Conservation (phyloP, 2,797 vertebrate species). For the Coranthus polyacanthus region DNA sequence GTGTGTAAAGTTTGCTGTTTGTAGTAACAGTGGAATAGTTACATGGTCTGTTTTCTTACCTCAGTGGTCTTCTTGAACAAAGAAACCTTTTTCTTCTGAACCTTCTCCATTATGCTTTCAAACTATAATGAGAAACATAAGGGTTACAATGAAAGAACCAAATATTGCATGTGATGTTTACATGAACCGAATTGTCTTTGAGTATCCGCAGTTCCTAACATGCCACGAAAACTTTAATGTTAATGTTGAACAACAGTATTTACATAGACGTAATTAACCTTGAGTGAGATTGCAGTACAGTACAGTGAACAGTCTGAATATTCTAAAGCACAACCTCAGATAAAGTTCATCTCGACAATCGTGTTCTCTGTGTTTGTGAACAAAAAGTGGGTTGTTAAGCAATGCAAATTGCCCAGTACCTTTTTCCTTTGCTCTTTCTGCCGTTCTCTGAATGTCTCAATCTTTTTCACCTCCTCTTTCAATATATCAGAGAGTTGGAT, state of each 20-base stretch:
- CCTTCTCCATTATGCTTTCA: conserved; percentile 92
- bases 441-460: conserved; percentile 93
- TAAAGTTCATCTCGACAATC: background rate
- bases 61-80: conserved; percentile 93
- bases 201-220: background rate
- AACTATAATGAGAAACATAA: conserved; percentile 82
- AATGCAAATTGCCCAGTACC: conserved; percentile 77
- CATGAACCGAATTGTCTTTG: background rate
- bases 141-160: background rate
- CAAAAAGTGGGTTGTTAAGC: conserved; percentile 6
- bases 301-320: too few species aligned
- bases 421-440: conserved; percentile 97
- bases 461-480: conserved; percentile 91
- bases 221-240: background rate
- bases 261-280: too few species aligned
- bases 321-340: too few species aligned
- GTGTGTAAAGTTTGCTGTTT: background rate
- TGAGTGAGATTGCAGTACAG: too few species aligned
- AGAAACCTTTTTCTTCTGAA: conserved; percentile 91
- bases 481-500: conserved; percentile 90
- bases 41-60: conserved; percentile 71
- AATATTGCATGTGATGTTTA: background rate
- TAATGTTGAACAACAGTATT: background rate
- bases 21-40: background rate
- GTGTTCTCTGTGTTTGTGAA: background rate